A percentile compares a stretch with the other conserved stretches of the same genome.
Evolutionary conservation across 2,113 vertebrate species (phyloP).

Genomic region (Colaptes auratus): DNA sequence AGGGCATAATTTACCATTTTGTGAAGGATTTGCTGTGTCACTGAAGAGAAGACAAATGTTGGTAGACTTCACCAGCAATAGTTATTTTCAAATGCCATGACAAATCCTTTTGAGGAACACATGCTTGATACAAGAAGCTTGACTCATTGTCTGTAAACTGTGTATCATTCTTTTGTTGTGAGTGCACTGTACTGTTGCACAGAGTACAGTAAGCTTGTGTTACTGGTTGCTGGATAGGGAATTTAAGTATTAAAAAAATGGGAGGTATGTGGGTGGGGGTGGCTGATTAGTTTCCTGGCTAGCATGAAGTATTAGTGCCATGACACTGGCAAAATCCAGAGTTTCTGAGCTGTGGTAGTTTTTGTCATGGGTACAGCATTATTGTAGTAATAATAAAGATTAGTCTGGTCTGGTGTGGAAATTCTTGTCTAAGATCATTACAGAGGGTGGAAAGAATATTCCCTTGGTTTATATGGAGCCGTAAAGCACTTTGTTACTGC

Average conservation of each 20-base stretch:
- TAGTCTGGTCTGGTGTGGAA: background rate
- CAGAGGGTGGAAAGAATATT: background rate
- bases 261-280: background rate
- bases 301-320: background rate
- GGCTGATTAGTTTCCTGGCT: background rate
- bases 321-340: background rate
- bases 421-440: background rate
- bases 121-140: background rate
- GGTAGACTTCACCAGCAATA: background rate
- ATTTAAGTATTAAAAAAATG: constrained; percentile 8
- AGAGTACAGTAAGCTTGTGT: background rate
- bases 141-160: constrained; percentile 8
- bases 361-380: background rate
- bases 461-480: background rate
- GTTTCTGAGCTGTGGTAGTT: background rate
- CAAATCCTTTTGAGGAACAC: constrained; percentile 4
- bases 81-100: background rate
- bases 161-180: background rate
- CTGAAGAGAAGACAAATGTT: background rate
- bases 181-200: background rate
- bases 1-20: background rate
- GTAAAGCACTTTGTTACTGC: background rate
- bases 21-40: constrained; percentile 43
- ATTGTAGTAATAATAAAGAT: background rate
- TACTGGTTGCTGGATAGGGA: background rate